A percentile compares a stretch with the other conserved stretches of the same genome.
Conservation (phyloP, 2,113 vertebrate genomes). For the Xiphias gladius region DNA sequence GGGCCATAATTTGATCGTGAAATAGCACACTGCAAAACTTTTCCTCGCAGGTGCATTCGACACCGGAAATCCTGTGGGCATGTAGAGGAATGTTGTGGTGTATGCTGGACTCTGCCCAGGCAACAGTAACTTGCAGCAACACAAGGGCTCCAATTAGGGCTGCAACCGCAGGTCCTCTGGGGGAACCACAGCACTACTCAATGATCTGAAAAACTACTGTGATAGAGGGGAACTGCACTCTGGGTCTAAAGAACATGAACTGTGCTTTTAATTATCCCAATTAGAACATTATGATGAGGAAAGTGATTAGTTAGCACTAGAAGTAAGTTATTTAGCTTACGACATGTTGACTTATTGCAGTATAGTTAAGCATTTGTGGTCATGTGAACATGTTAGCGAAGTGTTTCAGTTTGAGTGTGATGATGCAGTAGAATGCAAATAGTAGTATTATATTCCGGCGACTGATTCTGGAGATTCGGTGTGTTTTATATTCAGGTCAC, state of each 20-base stretch:
- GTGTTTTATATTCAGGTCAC: background rate
- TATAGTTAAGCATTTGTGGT: background rate
- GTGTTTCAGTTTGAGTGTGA: background rate
- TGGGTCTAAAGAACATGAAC: conserved; percentile 31
- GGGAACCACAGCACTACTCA: conserved; percentile 44
- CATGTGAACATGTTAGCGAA: background rate
- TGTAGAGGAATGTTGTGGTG: conserved; percentile 51
- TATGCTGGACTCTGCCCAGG: conserved; percentile 38
- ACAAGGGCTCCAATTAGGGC: conserved; percentile 72
- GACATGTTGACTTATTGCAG: background rate
- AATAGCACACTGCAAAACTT: conserved; percentile 47
- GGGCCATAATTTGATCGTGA: conserved; percentile 40
- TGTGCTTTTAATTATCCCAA: conserved; percentile 54
- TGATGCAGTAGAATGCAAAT: background rate
- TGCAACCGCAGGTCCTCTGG: conserved; percentile 45
- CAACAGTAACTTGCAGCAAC: conserved; percentile 57
- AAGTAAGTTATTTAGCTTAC: background rate
- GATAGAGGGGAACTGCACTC: conserved; percentile 39
- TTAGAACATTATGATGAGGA: conserved; percentile 2
- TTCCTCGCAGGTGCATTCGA: conserved; percentile 48
- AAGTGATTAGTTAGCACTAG: background rate
- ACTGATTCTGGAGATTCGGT: background rate
- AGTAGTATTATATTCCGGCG: background rate
- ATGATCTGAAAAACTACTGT: conserved; percentile 62
- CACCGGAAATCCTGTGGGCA: conserved; percentile 61